Evolutionary conservation across 2,888 invertebrate species (phyloP).

Genomic region (Diachrysia chrysitis): DNA sequence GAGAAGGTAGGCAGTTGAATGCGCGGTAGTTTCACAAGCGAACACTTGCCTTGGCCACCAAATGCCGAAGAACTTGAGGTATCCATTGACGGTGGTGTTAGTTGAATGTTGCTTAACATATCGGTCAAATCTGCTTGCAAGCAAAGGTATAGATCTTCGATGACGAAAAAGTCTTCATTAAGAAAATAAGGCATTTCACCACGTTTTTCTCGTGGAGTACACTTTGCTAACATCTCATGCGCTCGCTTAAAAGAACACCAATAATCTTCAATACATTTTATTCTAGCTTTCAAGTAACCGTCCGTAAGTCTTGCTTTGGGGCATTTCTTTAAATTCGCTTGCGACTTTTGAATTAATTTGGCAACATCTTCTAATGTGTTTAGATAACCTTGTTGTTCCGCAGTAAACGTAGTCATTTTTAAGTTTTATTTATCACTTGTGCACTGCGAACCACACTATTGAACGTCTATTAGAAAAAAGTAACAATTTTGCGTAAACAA

Average conservation of each 20-base stretch:
- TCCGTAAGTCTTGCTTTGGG: constrained; percentile 45
- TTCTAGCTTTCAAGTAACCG: constrained; percentile 47
- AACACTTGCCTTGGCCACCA: background rate
- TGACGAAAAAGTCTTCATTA: constrained; percentile 42
- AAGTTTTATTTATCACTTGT: background rate
- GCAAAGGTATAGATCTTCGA: constrained; percentile 41
- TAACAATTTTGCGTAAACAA: constrained; percentile 11
- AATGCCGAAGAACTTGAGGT: constrained; percentile 3
- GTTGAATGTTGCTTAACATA: constrained; percentile 5
- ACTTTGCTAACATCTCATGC: constrained; percentile 24
- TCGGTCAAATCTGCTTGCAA: constrained; percentile 26
- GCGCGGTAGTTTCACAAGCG: constrained; percentile 25
- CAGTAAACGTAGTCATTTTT: constrained; percentile 3
- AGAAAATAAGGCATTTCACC: constrained; percentile 40
- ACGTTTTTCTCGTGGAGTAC: constrained; percentile 23
- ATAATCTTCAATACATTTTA: constrained; percentile 45
- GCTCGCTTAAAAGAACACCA: constrained; percentile 42
- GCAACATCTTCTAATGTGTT: constrained; percentile 41
- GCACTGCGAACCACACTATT: background rate
- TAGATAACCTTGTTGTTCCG: constrained; percentile 12
- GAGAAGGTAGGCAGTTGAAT: constrained; percentile 42
- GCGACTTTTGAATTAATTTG: constrained; percentile 34
- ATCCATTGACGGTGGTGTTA: background rate
- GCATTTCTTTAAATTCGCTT: constrained; percentile 48
- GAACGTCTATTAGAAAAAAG: too few relatives aligned